These are phyloP conservation scores for Stigmatopora nigra DNA, from an alignment of 2,113 vertebrate genomes.

Conservation along the genomic window DNA sequence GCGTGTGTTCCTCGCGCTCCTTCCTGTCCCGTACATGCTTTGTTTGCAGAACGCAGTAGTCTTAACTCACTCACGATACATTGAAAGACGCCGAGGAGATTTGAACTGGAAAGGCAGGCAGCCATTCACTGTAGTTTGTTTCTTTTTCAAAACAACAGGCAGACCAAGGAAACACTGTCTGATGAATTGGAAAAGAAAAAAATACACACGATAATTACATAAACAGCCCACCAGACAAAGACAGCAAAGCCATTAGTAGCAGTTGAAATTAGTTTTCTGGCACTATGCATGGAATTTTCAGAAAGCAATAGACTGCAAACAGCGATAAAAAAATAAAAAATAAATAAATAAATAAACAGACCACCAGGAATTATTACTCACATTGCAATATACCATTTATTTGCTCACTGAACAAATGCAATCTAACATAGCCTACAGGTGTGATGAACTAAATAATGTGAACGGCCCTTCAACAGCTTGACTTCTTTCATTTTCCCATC, in stretches of 20 bases:
- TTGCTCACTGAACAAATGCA: conserved; percentile 32
- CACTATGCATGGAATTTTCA: conserved; percentile 44
- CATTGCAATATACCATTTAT: conserved; percentile 23
- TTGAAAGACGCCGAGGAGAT: too few species aligned
- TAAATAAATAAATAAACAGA: neutral
- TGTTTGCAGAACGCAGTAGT: neutral
- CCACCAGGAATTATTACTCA: conserved; percentile 24
- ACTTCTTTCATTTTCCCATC: conserved; percentile 37
- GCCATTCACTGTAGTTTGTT: neutral
- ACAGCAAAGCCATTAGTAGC: conserved; percentile 26
- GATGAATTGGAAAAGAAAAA: conserved; percentile 25
- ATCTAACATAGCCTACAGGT: conserved; percentile 49
- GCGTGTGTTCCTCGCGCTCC: neutral
- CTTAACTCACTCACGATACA: neutral
- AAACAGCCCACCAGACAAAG: conserved; percentile 38
- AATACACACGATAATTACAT: conserved; percentile 1
- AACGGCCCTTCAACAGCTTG: conserved; percentile 24
- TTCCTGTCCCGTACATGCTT: neutral
- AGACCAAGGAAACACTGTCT: neutral
- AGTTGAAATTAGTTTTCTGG: conserved; percentile 36
- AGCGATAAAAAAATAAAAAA: neutral
- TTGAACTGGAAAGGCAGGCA: neutral
- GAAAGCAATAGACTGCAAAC: conserved; percentile 9
- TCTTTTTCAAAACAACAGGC: conserved; percentile 8
- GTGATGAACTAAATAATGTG: conserved; percentile 54